Evolutionary conservation across 2,888 invertebrate genomes (phyloP).

Genomic region (Sinhomidia bicolor): DNA sequence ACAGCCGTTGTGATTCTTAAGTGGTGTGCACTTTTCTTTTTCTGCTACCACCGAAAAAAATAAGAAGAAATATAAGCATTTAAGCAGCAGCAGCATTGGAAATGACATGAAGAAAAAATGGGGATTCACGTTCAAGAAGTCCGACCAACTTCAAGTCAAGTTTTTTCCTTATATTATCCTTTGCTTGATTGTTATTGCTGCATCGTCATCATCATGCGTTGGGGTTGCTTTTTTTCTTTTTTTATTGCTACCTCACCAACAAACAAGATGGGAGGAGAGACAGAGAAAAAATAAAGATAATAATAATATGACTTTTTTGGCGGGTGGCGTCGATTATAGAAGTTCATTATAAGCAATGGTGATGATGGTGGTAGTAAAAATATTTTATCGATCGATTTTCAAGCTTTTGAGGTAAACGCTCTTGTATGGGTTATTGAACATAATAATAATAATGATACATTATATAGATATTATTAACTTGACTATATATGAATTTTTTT

Average conservation of each 20-base stretch:
- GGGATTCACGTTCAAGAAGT: slow-evolving; percentile 41
- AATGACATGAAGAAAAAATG: slow-evolving; percentile 41
- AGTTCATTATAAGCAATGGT: slow-evolving; percentile 6
- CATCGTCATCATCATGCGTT: too few species aligned
- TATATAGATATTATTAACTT: too few species aligned
- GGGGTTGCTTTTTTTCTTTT: slow-evolving; percentile 43
- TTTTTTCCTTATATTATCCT: too few species aligned
- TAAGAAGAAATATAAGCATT: slow-evolving; percentile 32
- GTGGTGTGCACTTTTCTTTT: slow-evolving; percentile 46
- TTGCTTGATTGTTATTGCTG: slow-evolving; percentile 66
- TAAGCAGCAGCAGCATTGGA: too few species aligned
- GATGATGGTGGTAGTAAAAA: background rate
- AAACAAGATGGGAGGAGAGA: background rate
- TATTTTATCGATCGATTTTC: too few species aligned
- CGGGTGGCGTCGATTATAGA: background rate
- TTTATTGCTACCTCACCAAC: too few species aligned
- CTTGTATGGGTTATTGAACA: too few species aligned
- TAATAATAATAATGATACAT: too few species aligned
- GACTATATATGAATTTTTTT: too few species aligned
- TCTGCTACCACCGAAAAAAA: too few species aligned
- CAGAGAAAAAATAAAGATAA: background rate
- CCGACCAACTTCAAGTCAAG: too few species aligned
- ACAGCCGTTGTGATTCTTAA: slow-evolving; percentile 62
- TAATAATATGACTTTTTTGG: background rate
- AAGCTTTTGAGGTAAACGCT: too few species aligned